Evolutionary conservation across 2,888 invertebrate species (phyloP), one percentile per base, ranked within the genome.

Genomic region (Scaeva pyrastri): DNA sequence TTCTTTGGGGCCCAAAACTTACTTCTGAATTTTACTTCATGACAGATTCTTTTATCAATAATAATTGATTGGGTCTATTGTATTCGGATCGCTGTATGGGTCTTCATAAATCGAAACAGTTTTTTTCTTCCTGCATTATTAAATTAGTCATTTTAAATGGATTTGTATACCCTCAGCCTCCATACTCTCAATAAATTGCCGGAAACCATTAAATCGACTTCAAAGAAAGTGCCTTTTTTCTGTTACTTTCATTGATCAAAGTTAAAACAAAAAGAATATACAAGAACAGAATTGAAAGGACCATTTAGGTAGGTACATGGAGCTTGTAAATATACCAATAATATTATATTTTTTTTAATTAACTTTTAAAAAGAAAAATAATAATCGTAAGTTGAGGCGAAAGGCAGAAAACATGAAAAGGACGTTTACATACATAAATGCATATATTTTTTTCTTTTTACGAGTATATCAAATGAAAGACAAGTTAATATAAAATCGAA

Each of bases 151-250:
- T 21, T 50, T 50, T 23, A 52, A 52, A 52, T 26, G 23, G 23
- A 52, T 52, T 23, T 31, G 31, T 31, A 2, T 31, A 31, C 8
- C 2, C 31, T 31, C 31, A 7, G 8, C 31, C 1, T 7, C 26
- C 26, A 31, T n/a, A n/a, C n/a, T n/a, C n/a, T n/a, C n/a, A 31
- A 7, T 52, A 23, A 3, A 12, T 0, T 52, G 52, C 23, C 23
- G 52, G 23, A 52, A 23, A 52, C 21, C 52, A 52, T 52, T n/a
- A 26, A 52, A 52, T 26, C 2, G 23, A 52, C 52, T 26, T 26
- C 52, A 23, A 26, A 52, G 52, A n/a, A 52, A 52, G 31, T 31
- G 8, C 23, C 23, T n/a, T 52, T 0, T 50, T 21, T 1, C 50
- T 52, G 23, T 26, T 31, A 31, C 31, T 31, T 31, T 31, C 52